Conservation (phyloP, 2,888 invertebrate species). For the Phymatocera aterrima region DNA sequence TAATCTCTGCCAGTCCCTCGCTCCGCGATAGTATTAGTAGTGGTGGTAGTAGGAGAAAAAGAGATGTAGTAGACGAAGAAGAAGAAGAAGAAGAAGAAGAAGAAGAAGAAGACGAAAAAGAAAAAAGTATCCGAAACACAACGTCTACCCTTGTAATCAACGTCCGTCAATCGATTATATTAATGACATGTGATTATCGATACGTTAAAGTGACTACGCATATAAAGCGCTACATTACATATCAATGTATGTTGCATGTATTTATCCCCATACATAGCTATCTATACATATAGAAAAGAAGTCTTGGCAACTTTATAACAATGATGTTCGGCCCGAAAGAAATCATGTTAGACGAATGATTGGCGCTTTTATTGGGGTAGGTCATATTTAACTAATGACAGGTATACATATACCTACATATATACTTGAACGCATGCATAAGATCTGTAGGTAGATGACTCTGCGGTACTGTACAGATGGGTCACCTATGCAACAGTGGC, state of each 20-base stretch:
- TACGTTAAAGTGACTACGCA: slow-evolving; percentile 33
- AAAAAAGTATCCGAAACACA: neutral
- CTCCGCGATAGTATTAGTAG: neutral
- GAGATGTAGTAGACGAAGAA: neutral
- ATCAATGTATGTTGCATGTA: too few species aligned
- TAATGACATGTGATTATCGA: slow-evolving; percentile 48
- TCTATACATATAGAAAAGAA: neutral
- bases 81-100: neutral
- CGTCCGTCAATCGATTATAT: slow-evolving; percentile 45
- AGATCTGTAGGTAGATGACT: too few species aligned
- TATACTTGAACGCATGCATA: slow-evolving; percentile 23
- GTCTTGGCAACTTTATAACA: slow-evolving; percentile 45
- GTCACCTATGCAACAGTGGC: neutral
- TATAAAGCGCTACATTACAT: slow-evolving; percentile 37
- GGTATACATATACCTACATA: too few species aligned
- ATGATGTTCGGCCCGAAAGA: slow-evolving; percentile 47
- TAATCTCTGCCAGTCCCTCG: slow-evolving; percentile 1
- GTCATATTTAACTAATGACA: slow-evolving; percentile 49
- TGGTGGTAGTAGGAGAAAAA: neutral
- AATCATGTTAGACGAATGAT: slow-evolving; percentile 51
- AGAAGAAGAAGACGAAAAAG: neutral
- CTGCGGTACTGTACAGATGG: too few species aligned
- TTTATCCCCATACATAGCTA: slow-evolving; percentile 50
- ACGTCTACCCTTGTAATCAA: slow-evolving; percentile 43
- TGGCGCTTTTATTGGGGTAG: slow-evolving; percentile 57